Evolutionary conservation across 2,113 vertebrate species (phyloP).

Genomic region (Pterocles orientalis): DNA sequence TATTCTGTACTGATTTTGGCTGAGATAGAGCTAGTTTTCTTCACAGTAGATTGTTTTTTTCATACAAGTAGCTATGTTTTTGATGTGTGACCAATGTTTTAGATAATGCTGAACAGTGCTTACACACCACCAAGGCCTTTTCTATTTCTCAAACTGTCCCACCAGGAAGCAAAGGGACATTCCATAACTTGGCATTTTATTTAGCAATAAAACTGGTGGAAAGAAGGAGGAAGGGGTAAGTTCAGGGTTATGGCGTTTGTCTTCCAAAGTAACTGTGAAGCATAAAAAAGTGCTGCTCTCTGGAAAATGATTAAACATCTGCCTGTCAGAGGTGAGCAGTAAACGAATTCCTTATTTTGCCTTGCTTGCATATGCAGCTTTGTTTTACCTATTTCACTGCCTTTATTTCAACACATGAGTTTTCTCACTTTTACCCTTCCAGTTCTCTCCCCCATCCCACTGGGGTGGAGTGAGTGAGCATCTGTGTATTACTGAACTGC

Average conservation of each 20-base stretch:
- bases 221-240: neutral
- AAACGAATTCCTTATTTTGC: neutral
- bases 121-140: neutral
- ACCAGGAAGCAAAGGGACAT: neutral
- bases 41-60: neutral
- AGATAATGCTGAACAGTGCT: neutral
- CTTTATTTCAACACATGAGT: neutral
- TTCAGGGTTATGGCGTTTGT: neutral
- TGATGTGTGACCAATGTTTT: neutral
- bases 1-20: neutral
- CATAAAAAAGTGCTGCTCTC: neutral
- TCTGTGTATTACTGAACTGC: neutral
- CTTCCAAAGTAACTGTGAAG: neutral
- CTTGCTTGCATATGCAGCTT: neutral
- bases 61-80: neutral
- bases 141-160: neutral
- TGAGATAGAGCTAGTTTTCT: neutral
- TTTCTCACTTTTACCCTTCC: neutral
- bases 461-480: rapidly evolving
- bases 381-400: neutral
- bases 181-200: neutral
- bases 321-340: neutral
- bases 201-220: neutral
- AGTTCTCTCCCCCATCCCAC: neutral
- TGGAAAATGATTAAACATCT: neutral